Evolutionary conservation across 1,140 invertebrate genomes (phyloP).

Genomic region (Cydia splendana): DNA sequence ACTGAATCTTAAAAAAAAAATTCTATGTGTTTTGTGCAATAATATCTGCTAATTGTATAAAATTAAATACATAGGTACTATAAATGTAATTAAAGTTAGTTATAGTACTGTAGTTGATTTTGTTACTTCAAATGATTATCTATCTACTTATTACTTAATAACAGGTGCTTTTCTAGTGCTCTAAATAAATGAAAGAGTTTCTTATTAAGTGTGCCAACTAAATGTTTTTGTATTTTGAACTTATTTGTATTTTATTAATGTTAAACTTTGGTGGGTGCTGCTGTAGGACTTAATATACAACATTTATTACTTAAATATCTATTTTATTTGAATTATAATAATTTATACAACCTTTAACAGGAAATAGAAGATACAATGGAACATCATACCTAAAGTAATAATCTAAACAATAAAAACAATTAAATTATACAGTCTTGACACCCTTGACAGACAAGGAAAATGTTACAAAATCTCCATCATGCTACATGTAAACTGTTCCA

Average conservation of each 20-base stretch:
- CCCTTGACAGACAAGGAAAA: slow-evolving; percentile 18
- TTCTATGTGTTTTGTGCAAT: neutral
- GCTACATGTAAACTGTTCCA: slow-evolving; percentile 61
- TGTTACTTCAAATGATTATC: neutral
- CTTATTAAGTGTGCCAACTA: neutral
- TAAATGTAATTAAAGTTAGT: neutral
- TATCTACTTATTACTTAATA: neutral
- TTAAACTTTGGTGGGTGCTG: neutral
- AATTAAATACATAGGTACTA: neutral
- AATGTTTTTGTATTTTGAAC: neutral
- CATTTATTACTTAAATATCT: neutral
- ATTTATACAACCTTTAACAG: neutral
- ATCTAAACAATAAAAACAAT: slow-evolving; percentile 33
- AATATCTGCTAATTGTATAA: neutral
- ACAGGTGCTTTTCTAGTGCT: neutral
- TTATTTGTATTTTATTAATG: neutral
- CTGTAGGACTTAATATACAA: neutral
- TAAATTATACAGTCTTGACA: neutral
- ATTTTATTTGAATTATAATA: neutral
- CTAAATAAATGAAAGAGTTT: neutral
- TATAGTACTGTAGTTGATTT: neutral
- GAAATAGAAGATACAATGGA: neutral
- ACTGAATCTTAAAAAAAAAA: too few species aligned
- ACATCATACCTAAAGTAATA: slow-evolving; percentile 3
- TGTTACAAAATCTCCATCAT: slow-evolving; percentile 5